These are phyloP conservation scores for Acronicta psi DNA, from an alignment of 2,888 invertebrate genomes.

Conservation along the genomic window DNA sequence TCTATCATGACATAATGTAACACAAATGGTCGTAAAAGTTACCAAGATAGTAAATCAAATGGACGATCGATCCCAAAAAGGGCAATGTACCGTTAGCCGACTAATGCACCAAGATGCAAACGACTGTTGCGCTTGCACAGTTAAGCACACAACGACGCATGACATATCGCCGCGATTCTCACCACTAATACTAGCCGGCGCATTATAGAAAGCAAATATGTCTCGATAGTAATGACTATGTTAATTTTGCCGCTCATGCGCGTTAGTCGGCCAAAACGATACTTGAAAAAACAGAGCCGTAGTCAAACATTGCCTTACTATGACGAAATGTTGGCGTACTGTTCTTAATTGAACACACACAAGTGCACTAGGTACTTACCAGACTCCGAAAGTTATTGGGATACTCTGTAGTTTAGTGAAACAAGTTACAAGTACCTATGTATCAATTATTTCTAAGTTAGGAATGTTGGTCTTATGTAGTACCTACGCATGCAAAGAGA, in stretches of 20 bases:
- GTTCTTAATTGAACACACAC: not conserved
- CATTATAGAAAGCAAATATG: constrained; percentile 70
- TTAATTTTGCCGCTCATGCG: constrained; percentile 61
- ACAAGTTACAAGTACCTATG: not conserved
- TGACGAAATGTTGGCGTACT: constrained; percentile 21
- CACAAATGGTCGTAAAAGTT: constrained; percentile 51
- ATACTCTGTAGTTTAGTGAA: not conserved
- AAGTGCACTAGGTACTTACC: not conserved
- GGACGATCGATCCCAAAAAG: constrained; percentile 70
- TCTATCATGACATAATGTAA: constrained; percentile 37
- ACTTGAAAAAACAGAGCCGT: constrained; percentile 53
- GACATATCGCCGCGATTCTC: constrained; percentile 67
- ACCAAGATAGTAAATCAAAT: constrained; percentile 65
- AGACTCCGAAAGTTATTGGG: not conserved
- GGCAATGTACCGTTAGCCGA: constrained; percentile 74
- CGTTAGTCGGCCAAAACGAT: constrained; percentile 54
- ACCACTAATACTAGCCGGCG: constrained; percentile 52
- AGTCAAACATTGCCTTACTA: constrained; percentile 45
- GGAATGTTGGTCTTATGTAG: constrained; percentile 15
- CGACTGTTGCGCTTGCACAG: constrained; percentile 63
- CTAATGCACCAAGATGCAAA: constrained; percentile 77
- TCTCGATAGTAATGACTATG: constrained; percentile 66
- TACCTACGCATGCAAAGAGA: constrained; percentile 32
- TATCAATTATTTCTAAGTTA: constrained; percentile 11
- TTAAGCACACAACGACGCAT: constrained; percentile 69